Percentiles rank a stretch among this genome's conserved stretches.
Conservation (phyloP, 2,113 vertebrate genomes). For the Lophius piscatorius region DNA sequence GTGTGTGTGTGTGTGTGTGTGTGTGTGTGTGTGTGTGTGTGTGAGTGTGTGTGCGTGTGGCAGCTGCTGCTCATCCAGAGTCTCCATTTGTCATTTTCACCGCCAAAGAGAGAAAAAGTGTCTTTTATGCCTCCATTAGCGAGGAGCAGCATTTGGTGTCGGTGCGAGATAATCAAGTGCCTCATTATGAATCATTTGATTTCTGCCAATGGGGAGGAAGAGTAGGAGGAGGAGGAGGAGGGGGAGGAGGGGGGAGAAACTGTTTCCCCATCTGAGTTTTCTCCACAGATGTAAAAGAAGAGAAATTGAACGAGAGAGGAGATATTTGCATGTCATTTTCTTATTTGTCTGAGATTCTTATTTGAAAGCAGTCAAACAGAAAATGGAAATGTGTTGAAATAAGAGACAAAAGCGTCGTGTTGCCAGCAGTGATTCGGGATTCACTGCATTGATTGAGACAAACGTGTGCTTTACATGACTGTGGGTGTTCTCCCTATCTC, state of each 20-base stretch:
- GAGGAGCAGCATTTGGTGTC: slow-evolving; percentile 53
- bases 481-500: neutral
- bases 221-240: slow-evolving; percentile 52
- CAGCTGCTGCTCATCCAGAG: slow-evolving; percentile 13
- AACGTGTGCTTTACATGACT: too few relatives aligned
- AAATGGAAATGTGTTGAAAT: slow-evolving; percentile 56
- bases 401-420: slow-evolving; percentile 32
- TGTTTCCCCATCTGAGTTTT: slow-evolving; percentile 48
- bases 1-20: neutral
- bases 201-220: slow-evolving; percentile 57
- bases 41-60: neutral
- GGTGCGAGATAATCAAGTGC: slow-evolving; percentile 69
- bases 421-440: slow-evolving; percentile 53
- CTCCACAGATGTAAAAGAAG: slow-evolving; percentile 43
- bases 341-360: slow-evolving; percentile 41
- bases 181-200: slow-evolving; percentile 65
- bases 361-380: slow-evolving; percentile 46
- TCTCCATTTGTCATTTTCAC: slow-evolving; percentile 27
- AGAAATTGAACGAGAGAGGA: slow-evolving; percentile 34
- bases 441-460: slow-evolving; percentile 22
- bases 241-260: slow-evolving; percentile 42
- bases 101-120: slow-evolving; percentile 25
- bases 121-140: slow-evolving; percentile 26
- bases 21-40: neutral
- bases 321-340: slow-evolving; percentile 24